Conservation (phyloP, 2,888 invertebrate genomes). For the Nephrotoma guestfalica region DNA sequence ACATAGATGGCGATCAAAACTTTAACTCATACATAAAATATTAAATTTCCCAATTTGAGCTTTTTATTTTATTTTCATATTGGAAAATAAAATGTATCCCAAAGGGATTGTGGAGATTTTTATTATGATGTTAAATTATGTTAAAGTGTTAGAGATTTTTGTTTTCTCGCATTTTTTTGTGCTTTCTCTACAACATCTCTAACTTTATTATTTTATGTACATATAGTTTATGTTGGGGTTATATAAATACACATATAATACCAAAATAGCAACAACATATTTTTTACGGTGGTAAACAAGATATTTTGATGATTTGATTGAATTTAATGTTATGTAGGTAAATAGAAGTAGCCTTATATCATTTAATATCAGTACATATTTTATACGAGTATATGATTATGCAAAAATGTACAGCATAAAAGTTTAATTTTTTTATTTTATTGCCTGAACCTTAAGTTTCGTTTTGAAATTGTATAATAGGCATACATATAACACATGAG, state of each 20-base stretch:
- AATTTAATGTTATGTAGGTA: background rate
- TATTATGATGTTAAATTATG: slow-evolving; percentile 2
- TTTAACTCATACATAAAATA: background rate
- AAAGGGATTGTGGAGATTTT: slow-evolving; percentile 3
- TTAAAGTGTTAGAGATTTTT: background rate
- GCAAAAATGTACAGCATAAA: background rate
- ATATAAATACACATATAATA: background rate
- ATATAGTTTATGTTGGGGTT: background rate
- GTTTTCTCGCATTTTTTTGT: background rate
- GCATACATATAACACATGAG: background rate
- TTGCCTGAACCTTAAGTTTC: background rate
- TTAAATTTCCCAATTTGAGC: background rate
- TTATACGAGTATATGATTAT: background rate
- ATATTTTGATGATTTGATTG: background rate
- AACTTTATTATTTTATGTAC: background rate
- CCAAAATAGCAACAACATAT: background rate
- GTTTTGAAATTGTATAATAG: background rate
- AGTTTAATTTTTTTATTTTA: background rate
- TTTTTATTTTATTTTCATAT: background rate
- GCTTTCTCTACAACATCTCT: background rate
- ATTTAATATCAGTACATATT: background rate
- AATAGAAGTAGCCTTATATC: background rate
- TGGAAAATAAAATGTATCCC: slow-evolving; percentile 1
- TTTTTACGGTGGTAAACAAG: background rate
- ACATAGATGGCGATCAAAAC: background rate